Conservation (phyloP, 2,797 vertebrate genomes). For the Limosa lapponica region DNA sequence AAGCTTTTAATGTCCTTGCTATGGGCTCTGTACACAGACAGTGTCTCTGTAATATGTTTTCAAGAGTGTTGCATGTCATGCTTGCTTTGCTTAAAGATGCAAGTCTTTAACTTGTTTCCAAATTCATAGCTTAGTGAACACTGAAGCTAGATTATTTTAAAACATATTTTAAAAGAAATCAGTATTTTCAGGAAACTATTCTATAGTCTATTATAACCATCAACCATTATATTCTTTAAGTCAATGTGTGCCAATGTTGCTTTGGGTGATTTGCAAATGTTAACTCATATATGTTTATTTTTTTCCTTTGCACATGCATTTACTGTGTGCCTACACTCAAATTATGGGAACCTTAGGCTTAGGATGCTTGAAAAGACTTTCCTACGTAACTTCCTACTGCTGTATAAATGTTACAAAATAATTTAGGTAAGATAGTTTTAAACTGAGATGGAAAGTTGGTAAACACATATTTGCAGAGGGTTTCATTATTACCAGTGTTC, state of each 20-base stretch:
- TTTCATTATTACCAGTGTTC: neutral
- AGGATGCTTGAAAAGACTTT: neutral
- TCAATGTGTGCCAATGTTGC: neutral
- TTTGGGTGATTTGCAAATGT: neutral
- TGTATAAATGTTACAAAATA: neutral
- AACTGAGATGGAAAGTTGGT: neutral
- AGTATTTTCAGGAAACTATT: neutral
- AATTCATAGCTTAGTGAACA: neutral
- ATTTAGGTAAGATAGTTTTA: neutral
- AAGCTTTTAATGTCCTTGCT: neutral
- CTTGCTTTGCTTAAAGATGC: neutral
- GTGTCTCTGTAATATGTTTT: neutral
- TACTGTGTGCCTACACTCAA: neutral
- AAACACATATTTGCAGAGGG: neutral
- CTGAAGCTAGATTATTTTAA: neutral
- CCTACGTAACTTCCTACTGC: neutral
- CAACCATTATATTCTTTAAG: neutral
- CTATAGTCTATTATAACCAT: neutral
- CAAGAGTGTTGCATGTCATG: rapidly evolving
- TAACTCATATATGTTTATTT: neutral
- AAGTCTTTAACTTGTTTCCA: neutral
- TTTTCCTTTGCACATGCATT: neutral
- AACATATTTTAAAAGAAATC: neutral
- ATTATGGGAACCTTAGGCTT: neutral
- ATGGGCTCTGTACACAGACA: neutral